Conservation (phyloP, 1,140 invertebrate species). For the Plodia interpunctella region DNA sequence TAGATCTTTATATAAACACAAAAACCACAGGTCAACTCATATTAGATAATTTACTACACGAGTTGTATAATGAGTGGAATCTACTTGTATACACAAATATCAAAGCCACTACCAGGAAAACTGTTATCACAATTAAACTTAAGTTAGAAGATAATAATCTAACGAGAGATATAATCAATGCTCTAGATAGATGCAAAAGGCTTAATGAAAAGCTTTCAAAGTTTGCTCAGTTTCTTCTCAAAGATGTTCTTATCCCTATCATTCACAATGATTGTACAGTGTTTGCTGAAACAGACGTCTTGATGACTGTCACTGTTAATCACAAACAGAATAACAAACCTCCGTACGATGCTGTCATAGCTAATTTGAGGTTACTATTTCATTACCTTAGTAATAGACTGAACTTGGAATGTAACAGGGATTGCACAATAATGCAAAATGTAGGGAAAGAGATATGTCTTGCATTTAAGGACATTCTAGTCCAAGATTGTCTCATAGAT, state of each 20-base stretch:
- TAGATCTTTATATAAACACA: conserved; percentile 73
- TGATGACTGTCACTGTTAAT: conserved; percentile 68
- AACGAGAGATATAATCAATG: conserved; percentile 69
- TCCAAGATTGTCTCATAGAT: conserved; percentile 84
- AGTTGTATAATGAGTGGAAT: conserved; percentile 69
- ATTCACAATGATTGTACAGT: conserved; percentile 76
- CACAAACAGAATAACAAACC: conserved; percentile 66
- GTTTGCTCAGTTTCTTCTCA: conserved; percentile 76
- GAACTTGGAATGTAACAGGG: conserved; percentile 71
- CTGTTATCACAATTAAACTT: conserved; percentile 54
- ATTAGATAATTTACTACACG: conserved; percentile 62
- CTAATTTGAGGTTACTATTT: conserved; percentile 79
- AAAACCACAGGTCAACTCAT: conserved; percentile 57
- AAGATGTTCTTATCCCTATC: conserved; percentile 76
- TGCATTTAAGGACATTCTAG: conserved; percentile 81
- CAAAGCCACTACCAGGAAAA: conserved; percentile 32
- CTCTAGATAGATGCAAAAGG: conserved; percentile 69
- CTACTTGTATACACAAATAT: conserved; percentile 55
- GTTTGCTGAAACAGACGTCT: conserved; percentile 57
- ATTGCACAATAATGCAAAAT: conserved; percentile 78
- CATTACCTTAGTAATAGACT: conserved; percentile 79
- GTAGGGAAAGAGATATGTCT: conserved; percentile 80
- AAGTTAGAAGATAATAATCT: conserved; percentile 44
- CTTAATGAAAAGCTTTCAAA: conserved; percentile 67
- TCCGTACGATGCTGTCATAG: conserved; percentile 78